Percentiles rank a stretch among this genome's conserved stretches.
phyloP scores from a whole-genome alignment of 1,140 invertebrate genomes.

The Nephotettix cincticeps region DNA sequence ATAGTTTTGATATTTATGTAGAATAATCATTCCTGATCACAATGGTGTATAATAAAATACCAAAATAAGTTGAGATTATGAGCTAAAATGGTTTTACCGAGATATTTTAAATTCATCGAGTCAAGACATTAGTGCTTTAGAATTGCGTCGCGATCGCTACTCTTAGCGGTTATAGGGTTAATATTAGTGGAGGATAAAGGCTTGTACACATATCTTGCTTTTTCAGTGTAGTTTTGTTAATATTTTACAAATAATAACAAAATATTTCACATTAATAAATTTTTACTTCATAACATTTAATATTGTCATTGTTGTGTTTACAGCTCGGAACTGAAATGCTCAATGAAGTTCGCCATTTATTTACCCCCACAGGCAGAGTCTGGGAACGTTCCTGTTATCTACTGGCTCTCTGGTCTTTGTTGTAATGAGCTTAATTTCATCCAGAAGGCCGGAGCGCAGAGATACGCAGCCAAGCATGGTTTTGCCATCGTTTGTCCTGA shows the following conservation, averaged over 20 bases:
- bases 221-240: not conserved
- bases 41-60: no score
- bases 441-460: constrained; percentile 91
- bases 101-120: no score
- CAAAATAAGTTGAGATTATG: no score
- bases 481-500: constrained; percentile 90
- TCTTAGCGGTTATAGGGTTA: no score
- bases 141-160: no score
- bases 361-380: constrained; percentile 73
- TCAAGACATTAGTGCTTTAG: no score
- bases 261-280: no score
- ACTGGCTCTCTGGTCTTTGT: constrained; percentile 92
- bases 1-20: no score
- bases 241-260: not conserved
- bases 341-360: constrained; percentile 92
- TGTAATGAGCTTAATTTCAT: constrained; percentile 98
- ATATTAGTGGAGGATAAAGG: not conserved
- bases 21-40: no score
- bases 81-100: no score
- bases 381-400: constrained; percentile 75
- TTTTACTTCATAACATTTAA: not conserved
- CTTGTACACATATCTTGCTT: not conserved
- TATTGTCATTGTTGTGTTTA: constrained; percentile 39
- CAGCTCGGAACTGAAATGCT: constrained; percentile 76
- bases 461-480: constrained; percentile 77